Evolutionary conservation across 2,888 invertebrate genomes (phyloP).

Genomic region (Boloria euphrosyne): DNA sequence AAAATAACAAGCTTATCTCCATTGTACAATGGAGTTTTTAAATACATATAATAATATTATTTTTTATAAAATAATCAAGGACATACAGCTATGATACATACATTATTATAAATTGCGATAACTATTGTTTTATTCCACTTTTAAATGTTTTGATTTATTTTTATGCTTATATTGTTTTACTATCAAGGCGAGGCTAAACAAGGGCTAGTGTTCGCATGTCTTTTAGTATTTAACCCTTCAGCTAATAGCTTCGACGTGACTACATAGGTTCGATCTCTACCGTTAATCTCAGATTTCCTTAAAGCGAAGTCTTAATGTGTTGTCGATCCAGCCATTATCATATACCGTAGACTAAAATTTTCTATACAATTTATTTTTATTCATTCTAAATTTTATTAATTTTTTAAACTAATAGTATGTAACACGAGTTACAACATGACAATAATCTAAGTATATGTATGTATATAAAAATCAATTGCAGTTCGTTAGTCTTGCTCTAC

Average conservation of each 20-base stretch:
- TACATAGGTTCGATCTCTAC: conserved; percentile 62
- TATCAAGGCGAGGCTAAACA: conserved; percentile 21
- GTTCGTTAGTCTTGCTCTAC: too few species aligned
- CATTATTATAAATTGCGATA: too few species aligned
- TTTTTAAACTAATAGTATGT: background rate
- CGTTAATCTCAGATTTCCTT: conserved; percentile 36
- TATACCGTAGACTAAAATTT: background rate
- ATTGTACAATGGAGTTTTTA: too few species aligned
- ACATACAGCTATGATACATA: too few species aligned
- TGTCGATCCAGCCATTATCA: conserved; percentile 24
- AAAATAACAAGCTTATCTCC: too few species aligned
- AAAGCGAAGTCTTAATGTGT: conserved; percentile 53
- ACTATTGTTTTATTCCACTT: too few species aligned
- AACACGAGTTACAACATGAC: background rate
- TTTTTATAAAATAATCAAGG: too few species aligned
- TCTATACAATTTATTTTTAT: conserved; percentile 6
- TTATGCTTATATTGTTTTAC: background rate
- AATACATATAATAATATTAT: too few species aligned
- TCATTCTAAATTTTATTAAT: background rate
- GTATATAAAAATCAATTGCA: too few species aligned
- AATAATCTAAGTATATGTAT: too few species aligned
- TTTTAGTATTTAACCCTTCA: conserved; percentile 60
- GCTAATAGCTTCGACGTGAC: conserved; percentile 75
- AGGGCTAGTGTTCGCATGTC: conserved; percentile 58
- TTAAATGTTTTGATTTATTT: too few species aligned